Percentiles rank a stretch among this genome's conserved stretches.
Evolutionary conservation across 1,140 invertebrate genomes (phyloP).

Genomic region (Leptonema lineaticorne): DNA sequence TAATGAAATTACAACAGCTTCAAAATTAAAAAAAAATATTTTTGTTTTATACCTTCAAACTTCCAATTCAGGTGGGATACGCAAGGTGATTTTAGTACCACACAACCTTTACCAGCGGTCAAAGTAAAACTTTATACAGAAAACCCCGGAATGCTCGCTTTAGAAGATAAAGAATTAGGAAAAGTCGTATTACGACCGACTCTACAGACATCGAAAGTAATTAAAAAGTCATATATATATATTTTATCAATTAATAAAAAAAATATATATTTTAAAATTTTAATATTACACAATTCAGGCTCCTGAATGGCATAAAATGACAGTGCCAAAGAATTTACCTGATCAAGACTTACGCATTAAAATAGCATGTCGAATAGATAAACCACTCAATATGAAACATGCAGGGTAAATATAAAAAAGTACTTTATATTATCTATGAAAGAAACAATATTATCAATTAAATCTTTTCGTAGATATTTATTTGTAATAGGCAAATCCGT

Average conservation of each 20-base stretch:
- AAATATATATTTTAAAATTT: neutral
- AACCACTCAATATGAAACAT: constrained; percentile 99
- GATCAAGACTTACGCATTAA: constrained; percentile 97
- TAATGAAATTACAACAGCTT: constrained; percentile 50
- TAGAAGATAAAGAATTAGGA: constrained; percentile 98
- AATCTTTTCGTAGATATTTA: constrained; percentile 69
- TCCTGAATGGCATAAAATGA: constrained; percentile 98
- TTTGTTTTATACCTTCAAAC: neutral
- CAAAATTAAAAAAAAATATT: neutral
- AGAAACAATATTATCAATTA: constrained; percentile 14
- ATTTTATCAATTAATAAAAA: neutral
- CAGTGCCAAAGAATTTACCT: constrained; percentile 87
- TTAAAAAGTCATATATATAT: neutral
- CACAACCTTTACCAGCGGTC: constrained; percentile 92
- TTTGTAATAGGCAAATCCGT: constrained; percentile 95
- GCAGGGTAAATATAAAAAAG: constrained; percentile 70
- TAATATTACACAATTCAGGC: constrained; percentile 53
- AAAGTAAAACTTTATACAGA: constrained; percentile 98
- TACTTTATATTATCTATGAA: constrained; percentile 11
- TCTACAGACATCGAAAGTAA: constrained; percentile 84
- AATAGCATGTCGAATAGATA: constrained; percentile 97
- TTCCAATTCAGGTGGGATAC: constrained; percentile 81
- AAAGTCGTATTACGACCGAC: constrained; percentile 91
- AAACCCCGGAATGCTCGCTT: constrained; percentile 93
- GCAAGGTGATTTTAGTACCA: constrained; percentile 98